These are phyloP conservation scores for Leptobrachium leishanense DNA, from an alignment of 2,113 vertebrate species.

Conservation along the genomic window DNA sequence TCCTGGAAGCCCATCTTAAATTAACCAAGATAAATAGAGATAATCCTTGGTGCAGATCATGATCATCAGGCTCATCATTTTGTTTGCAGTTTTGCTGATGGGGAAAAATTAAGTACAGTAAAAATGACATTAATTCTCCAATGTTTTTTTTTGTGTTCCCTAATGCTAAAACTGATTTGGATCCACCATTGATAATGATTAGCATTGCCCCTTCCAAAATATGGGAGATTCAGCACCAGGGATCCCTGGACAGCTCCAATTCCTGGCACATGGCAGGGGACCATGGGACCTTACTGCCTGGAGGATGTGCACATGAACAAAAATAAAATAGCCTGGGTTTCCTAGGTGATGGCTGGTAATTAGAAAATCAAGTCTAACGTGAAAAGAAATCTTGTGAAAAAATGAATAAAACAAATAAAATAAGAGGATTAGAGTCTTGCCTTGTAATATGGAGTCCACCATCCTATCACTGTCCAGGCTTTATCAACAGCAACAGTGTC, in stretches of 20 bases:
- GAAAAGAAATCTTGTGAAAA: background rate
- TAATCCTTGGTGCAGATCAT: conserved; percentile 34
- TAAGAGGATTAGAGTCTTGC: background rate
- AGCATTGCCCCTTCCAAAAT: too few relatives aligned
- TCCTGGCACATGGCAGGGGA: conserved; percentile 3
- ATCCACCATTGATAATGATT: too few relatives aligned
- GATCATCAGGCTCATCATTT: background rate
- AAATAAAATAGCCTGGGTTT: conserved; percentile 8
- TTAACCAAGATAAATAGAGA: conserved; percentile 40
- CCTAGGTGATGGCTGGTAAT: conserved; percentile 29
- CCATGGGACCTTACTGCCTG: conserved; percentile 7
- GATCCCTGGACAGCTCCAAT: conserved; percentile 39
- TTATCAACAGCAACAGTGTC: conserved; percentile 1
- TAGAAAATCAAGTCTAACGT: conserved; percentile 5
- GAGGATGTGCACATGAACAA: background rate
- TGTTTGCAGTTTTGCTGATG: conserved; percentile 9
- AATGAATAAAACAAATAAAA: background rate
- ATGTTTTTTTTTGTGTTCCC: background rate
- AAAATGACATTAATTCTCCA: background rate
- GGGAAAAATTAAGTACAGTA: background rate
- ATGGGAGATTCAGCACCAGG: conserved; percentile 17
- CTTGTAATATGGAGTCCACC: conserved; percentile 6
- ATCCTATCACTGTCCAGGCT: conserved; percentile 4
- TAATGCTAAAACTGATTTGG: too few relatives aligned
- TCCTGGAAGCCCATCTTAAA: conserved; percentile 36